These are phyloP conservation scores for Tachycineta bicolor DNA, from an alignment of 2,113 vertebrate genomes.

Conservation along the genomic window DNA sequence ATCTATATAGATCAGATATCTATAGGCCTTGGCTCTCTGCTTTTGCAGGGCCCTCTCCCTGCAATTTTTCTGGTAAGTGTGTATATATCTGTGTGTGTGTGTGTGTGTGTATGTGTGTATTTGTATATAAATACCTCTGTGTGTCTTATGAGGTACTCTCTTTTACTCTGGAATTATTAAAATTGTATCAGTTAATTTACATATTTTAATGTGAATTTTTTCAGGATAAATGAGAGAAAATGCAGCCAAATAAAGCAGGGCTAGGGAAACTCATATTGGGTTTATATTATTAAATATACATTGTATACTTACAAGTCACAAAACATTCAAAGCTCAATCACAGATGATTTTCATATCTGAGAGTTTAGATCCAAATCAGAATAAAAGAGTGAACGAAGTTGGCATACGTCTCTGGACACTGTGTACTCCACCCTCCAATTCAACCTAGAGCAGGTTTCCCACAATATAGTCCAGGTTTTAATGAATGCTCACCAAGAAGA, in stretches of 20 bases:
- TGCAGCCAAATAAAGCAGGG: background rate
- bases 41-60: background rate
- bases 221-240: background rate
- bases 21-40: background rate
- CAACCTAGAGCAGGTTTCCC: background rate
- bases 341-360: background rate
- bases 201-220: background rate
- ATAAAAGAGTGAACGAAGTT: background rate
- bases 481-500: background rate
- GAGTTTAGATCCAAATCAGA: background rate
- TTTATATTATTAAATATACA: background rate
- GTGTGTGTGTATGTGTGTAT: no score
- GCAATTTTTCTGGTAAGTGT: background rate
- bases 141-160: background rate
- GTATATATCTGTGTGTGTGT: no score
- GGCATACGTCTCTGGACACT: background rate
- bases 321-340: background rate
- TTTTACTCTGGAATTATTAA: background rate
- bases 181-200: background rate
- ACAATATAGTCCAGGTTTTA: background rate
- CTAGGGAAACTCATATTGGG: background rate
- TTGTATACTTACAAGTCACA: background rate
- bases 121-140: background rate
- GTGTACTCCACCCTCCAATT: background rate
- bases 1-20: background rate